phyloP scores from a whole-genome alignment of 2,113 vertebrate species.

The Trematomus loennbergii region DNA sequence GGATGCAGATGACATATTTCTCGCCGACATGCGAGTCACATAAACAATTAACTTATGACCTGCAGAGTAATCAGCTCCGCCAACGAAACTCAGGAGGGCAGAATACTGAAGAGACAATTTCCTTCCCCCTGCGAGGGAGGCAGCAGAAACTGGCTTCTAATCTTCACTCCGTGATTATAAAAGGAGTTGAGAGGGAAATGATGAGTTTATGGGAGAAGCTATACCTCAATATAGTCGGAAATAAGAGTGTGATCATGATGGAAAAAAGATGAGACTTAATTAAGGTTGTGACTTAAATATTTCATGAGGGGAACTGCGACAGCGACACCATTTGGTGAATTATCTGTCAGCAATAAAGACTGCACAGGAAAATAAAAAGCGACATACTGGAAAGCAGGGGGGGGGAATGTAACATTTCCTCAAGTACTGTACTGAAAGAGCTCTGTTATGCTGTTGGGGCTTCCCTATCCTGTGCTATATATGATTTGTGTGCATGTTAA shows the following conservation, averaged over 20 bases:
- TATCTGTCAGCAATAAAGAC: background rate
- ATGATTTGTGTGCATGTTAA: too few species aligned
- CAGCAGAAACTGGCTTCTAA: conserved; percentile 45
- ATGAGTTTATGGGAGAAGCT: conserved; percentile 39
- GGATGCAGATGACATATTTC: conserved; percentile 55
- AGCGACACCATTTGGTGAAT: conserved; percentile 3
- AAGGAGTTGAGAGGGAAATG: conserved; percentile 39
- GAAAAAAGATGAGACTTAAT: conserved; percentile 27
- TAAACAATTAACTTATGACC: conserved; percentile 72
- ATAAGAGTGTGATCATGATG: conserved; percentile 21
- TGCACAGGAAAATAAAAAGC: background rate
- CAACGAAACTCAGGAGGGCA: conserved; percentile 26
- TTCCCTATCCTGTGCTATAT: too few species aligned
- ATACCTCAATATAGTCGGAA: conserved; percentile 23
- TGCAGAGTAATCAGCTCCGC: conserved; percentile 48
- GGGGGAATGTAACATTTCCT: too few species aligned
- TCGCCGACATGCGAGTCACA: conserved; percentile 58
- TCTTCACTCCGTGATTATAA: conserved; percentile 51
- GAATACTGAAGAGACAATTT: conserved; percentile 44
- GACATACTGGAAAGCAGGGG: too few species aligned
- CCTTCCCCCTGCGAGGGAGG: conserved; percentile 29
- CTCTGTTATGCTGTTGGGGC: too few species aligned
- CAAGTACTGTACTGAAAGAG: too few species aligned
- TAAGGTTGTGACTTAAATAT: conserved; percentile 11
- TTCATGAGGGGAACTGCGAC: background rate